Evolutionary conservation across 2,888 invertebrate species (phyloP).

Genomic region (Cetonia aurata): DNA sequence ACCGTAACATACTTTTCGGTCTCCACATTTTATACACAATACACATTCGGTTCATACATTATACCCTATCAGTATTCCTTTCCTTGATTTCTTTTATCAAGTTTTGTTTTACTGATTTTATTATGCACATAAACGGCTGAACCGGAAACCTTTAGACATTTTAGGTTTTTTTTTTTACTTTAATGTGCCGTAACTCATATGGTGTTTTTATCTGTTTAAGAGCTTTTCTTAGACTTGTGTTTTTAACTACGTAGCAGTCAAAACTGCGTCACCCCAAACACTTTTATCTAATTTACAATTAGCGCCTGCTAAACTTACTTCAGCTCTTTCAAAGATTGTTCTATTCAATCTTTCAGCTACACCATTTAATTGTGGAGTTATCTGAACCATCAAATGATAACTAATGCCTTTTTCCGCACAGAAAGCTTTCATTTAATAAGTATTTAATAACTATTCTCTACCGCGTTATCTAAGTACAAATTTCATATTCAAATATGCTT

Average conservation of each 20-base stretch:
- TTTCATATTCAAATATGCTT: too few relatives aligned
- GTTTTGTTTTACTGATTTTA: neutral
- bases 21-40: neutral
- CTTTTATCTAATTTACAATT: neutral
- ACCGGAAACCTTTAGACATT: neutral
- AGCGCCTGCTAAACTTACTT: neutral
- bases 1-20: neutral
- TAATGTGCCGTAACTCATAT: too few relatives aligned
- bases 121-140: neutral
- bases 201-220: too few relatives aligned
- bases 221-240: neutral
- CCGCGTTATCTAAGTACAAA: neutral
- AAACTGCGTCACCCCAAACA: neutral
- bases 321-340: neutral
- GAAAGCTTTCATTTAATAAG: neutral
- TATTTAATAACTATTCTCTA: neutral
- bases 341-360: neutral
- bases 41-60: neutral
- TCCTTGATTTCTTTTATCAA: neutral
- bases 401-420: slow-evolving; percentile 1
- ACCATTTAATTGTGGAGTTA: neutral
- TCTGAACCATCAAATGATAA: neutral
- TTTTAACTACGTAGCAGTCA: neutral
- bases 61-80: neutral
- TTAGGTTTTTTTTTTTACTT: too few relatives aligned